These are phyloP conservation scores for Chymomyza fuscimana DNA, from an alignment of 2,888 invertebrate genomes.

Conservation along the genomic window DNA sequence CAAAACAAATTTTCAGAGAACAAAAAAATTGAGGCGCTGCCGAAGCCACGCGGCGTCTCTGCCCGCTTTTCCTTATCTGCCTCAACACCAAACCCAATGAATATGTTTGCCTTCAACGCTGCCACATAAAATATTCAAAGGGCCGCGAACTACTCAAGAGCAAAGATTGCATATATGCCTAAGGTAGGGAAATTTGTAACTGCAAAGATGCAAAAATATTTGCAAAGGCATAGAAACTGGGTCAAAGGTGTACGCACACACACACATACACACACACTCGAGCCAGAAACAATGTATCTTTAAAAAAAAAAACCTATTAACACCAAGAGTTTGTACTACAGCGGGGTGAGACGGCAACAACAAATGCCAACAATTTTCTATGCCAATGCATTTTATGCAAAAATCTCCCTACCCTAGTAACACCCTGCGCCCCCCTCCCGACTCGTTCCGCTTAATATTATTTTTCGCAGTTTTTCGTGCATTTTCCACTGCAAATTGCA, in stretches of 20 bases:
- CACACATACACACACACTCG: constrained; percentile 19
- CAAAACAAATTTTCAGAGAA: constrained; percentile 16
- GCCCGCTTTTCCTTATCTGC: constrained; percentile 27
- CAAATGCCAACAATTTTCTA: constrained; percentile 56
- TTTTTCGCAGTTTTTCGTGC: constrained; percentile 63
- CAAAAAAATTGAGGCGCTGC: constrained; percentile 30
- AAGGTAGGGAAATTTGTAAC: constrained; percentile 25
- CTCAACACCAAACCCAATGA: constrained; percentile 40
- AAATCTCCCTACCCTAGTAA: constrained; percentile 32
- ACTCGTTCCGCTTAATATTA: constrained; percentile 65
- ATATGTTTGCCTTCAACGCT: constrained; percentile 57
- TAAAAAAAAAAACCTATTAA: constrained; percentile 26
- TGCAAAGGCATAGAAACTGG: constrained; percentile 53
- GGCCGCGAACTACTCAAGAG: constrained; percentile 30
- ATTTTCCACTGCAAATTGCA: constrained; percentile 47
- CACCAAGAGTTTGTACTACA: constrained; percentile 2
- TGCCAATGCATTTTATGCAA: constrained; percentile 64
- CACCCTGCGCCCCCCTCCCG: constrained; percentile 13
- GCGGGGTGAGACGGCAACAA: constrained; percentile 14
- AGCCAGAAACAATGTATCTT: not conserved
- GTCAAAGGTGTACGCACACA: constrained; percentile 57
- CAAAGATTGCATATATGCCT: constrained; percentile 44
- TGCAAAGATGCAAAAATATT: constrained; percentile 61
- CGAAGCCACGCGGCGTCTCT: constrained; percentile 49
- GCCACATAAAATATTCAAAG: constrained; percentile 43